These are phyloP conservation scores for Poecilobothrus nobilitatus DNA, from an alignment of 2,888 invertebrate species.

Conservation along the genomic window DNA sequence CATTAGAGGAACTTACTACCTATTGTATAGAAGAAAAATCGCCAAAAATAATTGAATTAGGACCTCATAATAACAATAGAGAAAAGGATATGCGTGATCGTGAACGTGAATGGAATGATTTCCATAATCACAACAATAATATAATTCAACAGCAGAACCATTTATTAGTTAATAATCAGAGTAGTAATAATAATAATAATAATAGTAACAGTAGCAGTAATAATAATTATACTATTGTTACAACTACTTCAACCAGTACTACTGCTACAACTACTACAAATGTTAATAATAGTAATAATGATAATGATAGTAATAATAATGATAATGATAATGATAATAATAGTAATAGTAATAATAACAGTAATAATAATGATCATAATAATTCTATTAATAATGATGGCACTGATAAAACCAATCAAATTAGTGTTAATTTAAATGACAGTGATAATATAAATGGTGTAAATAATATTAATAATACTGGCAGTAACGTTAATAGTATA, in stretches of 20 bases:
- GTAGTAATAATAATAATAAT: constrained; percentile 17
- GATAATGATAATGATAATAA: constrained; percentile 8
- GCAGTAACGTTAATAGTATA: not conserved
- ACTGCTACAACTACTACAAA: constrained; percentile 25
- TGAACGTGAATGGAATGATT: constrained; percentile 30
- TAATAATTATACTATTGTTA: constrained; percentile 3
- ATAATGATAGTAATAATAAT: constrained; percentile 17
- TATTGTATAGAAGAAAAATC: constrained; percentile 49
- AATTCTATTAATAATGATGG: not conserved
- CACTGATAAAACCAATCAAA: not conserved
- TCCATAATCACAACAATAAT: constrained; percentile 25
- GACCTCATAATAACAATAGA: constrained; percentile 47
- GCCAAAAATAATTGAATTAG: constrained; percentile 50
- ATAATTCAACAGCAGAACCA: constrained; percentile 19
- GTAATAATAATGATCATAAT: not conserved
- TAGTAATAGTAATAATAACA: not conserved
- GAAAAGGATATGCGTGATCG: constrained; percentile 30
- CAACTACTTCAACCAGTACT: constrained; percentile 20
- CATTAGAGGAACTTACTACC: constrained; percentile 46
- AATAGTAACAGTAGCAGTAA: constrained; percentile 17
- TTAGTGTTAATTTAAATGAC: constrained; percentile 10
- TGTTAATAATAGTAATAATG: constrained; percentile 21
- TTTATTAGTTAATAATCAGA: constrained; percentile 25
- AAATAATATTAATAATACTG: constrained; percentile 4
- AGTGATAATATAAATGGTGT: not conserved